phyloP scores from a whole-genome alignment of 1,140 invertebrate species.

The Drosophila gunungcola region DNA sequence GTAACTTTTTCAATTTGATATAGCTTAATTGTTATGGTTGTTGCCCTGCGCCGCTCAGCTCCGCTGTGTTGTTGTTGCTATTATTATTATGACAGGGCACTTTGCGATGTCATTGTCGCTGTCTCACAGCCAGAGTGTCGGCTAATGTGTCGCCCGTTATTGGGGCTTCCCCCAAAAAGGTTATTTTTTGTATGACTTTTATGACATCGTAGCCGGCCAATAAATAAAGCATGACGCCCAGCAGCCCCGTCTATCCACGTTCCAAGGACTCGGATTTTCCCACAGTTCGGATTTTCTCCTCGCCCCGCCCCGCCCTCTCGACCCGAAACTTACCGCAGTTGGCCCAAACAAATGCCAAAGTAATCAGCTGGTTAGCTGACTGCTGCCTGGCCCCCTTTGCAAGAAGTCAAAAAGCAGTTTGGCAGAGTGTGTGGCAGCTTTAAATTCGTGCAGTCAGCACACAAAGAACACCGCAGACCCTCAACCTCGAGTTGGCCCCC shows the following conservation, averaged over 20 bases:
- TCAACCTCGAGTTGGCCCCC: background rate
- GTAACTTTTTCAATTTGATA: conserved; percentile 78
- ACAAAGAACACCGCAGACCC: conserved; percentile 48
- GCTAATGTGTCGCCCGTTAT: conserved; percentile 62
- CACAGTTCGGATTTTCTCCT: background rate
- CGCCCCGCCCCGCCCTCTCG: background rate
- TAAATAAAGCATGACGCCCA: conserved; percentile 65
- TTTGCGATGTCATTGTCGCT: conserved; percentile 76
- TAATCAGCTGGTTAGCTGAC: conserved; percentile 71
- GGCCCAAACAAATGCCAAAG: conserved; percentile 75
- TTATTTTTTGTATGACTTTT: conserved; percentile 72
- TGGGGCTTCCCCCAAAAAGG: conserved; percentile 68
- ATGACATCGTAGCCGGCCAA: conserved; percentile 70
- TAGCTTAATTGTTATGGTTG: conserved; percentile 76
- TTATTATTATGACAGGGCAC: conserved; percentile 70
- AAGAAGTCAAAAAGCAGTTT: conserved; percentile 74
- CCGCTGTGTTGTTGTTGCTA: conserved; percentile 36
- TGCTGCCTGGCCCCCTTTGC: conserved; percentile 32
- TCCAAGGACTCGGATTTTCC: conserved; percentile 19
- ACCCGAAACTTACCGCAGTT: conserved; percentile 18
- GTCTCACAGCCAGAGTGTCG: conserved; percentile 53
- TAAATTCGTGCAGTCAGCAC: conserved; percentile 77
- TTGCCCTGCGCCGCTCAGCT: conserved; percentile 23
- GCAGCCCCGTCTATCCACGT: conserved; percentile 5
- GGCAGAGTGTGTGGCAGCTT: conserved; percentile 76